Evolutionary conservation across 2,113 vertebrate species (phyloP).

Genomic region (Melanerpes formicivorus): DNA sequence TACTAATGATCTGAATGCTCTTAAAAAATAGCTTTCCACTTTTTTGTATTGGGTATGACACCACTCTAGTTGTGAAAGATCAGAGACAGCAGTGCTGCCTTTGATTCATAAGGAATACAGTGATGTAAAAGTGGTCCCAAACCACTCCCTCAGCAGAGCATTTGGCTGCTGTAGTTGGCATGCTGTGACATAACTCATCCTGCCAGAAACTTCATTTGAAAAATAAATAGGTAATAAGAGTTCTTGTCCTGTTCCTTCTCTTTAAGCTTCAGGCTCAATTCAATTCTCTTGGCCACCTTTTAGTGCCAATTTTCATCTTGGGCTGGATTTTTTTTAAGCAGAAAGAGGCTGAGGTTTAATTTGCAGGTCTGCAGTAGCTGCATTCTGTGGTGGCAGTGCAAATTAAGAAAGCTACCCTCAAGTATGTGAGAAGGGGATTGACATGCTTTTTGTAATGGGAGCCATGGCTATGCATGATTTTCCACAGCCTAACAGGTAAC

Average conservation of each 20-base stretch:
- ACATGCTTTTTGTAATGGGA: background rate
- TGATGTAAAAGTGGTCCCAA: background rate
- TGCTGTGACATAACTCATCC: fast-evolving
- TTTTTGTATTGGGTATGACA: background rate
- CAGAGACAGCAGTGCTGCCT: background rate
- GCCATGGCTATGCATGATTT: background rate
- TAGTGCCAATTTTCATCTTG: background rate
- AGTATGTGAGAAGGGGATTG: background rate
- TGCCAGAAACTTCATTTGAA: background rate
- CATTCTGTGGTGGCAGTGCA: background rate
- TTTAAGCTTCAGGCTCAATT: background rate
- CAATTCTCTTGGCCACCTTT: background rate
- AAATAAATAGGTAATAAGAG: background rate
- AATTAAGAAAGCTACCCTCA: background rate
- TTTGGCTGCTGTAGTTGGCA: background rate
- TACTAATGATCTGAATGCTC: background rate
- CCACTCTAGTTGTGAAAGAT: background rate
- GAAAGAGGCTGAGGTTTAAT: background rate
- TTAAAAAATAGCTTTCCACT: background rate
- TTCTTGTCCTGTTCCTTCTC: background rate
- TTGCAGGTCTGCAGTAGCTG: background rate
- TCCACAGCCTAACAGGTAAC: background rate
- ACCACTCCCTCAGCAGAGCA: background rate
- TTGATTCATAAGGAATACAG: background rate
- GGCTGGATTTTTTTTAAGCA: background rate